phyloP scores from a whole-genome alignment of 2,113 vertebrate genomes.

The Carassius carassius region DNA sequence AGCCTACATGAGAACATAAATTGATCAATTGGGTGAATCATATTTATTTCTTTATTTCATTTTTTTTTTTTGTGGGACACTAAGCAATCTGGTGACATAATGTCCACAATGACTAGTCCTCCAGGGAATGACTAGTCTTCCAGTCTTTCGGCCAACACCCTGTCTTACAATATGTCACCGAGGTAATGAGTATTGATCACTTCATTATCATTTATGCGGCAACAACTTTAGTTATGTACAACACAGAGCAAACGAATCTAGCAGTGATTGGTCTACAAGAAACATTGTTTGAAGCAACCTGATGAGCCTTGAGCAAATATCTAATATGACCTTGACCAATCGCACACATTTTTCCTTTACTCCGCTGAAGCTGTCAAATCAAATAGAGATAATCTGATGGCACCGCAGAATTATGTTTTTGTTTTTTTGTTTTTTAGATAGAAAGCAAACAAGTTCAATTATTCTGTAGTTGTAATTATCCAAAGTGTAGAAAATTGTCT shows the following conservation, averaged over 20 bases:
- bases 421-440: background rate
- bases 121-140: background rate
- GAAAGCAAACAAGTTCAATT: background rate
- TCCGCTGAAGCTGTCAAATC: conserved; percentile 1
- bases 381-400: background rate
- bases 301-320: conserved; percentile 31
- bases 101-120: background rate
- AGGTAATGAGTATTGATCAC: conserved; percentile 24
- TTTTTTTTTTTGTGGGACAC: background rate
- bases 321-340: background rate
- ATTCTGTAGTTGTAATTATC: background rate
- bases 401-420: background rate
- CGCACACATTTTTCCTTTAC: background rate
- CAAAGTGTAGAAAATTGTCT: background rate
- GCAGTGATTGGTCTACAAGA: background rate
- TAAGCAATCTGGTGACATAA: background rate
- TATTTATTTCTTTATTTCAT: background rate
- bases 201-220: conserved; percentile 25
- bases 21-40: background rate
- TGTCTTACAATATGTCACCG: conserved; percentile 22
- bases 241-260: conserved; percentile 12
- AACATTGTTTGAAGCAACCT: background rate
- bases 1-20: background rate
- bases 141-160: conserved; percentile 11
- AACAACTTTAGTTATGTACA: background rate